These are phyloP conservation scores for Ethmia dodecea DNA, from an alignment of 2,888 invertebrate genomes.

Conservation along the genomic window DNA sequence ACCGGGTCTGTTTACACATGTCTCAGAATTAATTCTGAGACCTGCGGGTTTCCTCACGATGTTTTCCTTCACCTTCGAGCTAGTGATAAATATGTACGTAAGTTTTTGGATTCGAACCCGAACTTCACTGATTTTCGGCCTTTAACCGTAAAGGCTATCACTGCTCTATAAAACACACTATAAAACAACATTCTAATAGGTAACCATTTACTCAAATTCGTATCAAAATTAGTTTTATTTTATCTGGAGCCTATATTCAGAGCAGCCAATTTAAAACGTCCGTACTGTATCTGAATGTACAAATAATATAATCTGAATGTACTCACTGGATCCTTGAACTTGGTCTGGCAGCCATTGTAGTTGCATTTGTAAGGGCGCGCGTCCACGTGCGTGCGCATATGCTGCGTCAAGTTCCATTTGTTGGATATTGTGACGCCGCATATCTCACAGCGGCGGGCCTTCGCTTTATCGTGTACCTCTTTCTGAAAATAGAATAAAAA, in stretches of 20 bases:
- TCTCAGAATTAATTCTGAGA: too few species aligned
- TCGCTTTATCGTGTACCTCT: conserved; percentile 30
- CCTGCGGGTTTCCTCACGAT: too few species aligned
- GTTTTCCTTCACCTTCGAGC: too few species aligned
- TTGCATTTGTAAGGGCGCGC: conserved; percentile 36
- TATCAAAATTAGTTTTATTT: too few species aligned
- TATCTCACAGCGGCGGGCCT: conserved; percentile 33
- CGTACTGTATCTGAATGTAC: background rate
- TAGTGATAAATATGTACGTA: too few species aligned
- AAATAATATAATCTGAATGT: background rate
- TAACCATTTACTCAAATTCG: too few species aligned
- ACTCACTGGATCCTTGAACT: conserved; percentile 40
- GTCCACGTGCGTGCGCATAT: conserved; percentile 36
- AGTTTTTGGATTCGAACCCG: too few species aligned
- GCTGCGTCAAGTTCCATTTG: conserved; percentile 31
- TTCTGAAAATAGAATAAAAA: conserved; percentile 24
- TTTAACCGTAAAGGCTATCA: too few species aligned
- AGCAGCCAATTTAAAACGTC: background rate
- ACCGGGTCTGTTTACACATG: too few species aligned
- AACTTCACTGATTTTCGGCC: too few species aligned
- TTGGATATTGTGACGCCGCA: conserved; percentile 29
- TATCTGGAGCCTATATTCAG: background rate
- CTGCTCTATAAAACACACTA: too few species aligned
- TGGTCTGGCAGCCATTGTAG: conserved; percentile 27
- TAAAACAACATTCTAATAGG: too few species aligned